Conservation (phyloP, 2,113 vertebrate species). For the Dromas ardeola region DNA sequence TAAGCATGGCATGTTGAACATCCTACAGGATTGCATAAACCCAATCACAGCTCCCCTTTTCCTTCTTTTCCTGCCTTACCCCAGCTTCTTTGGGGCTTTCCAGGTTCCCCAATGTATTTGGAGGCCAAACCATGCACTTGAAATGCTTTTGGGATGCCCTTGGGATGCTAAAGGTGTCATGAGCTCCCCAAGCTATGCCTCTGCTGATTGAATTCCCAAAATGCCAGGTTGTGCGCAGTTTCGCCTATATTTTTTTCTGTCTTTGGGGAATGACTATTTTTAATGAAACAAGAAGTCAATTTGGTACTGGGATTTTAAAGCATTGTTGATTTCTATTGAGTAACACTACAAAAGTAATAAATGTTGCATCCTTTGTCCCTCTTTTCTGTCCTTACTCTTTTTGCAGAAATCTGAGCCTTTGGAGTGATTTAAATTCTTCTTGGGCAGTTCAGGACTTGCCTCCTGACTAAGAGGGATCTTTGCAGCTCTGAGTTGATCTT, state of each 20-base stretch:
- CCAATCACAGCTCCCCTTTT: neutral
- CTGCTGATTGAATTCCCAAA: neutral
- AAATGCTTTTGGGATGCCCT: neutral
- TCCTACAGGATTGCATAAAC: neutral
- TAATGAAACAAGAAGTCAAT: neutral
- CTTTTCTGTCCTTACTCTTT: neutral
- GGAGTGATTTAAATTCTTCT: neutral
- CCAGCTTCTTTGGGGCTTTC: neutral
- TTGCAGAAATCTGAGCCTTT: neutral
- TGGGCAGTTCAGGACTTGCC: neutral
- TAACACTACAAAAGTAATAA: neutral
- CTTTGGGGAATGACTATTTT: neutral
- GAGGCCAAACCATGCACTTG: neutral
- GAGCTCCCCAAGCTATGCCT: neutral
- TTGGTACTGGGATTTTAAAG: neutral
- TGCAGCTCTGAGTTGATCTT: neutral
- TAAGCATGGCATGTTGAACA: neutral
- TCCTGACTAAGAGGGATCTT: neutral
- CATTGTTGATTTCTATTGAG: neutral
- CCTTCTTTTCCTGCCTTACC: neutral
- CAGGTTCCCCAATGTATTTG: accelerated
- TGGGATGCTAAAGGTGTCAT: neutral
- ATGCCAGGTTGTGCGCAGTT: neutral
- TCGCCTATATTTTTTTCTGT: neutral
- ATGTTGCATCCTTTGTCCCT: neutral